Evolutionary conservation across 2,888 invertebrate species (phyloP).

Genomic region (Euphydryas editha): DNA sequence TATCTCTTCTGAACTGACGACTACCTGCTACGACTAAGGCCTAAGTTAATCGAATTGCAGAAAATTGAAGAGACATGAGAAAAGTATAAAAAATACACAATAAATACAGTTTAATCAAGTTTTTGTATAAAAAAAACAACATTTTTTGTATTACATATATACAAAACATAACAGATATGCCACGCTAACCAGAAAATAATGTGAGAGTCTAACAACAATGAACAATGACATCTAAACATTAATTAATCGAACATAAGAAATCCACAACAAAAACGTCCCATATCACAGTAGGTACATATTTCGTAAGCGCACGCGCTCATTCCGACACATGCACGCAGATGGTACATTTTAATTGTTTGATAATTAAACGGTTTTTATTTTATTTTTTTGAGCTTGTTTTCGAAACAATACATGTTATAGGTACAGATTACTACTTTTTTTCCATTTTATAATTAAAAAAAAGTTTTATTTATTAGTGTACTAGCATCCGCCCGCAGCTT

Average conservation of each 20-base stretch:
- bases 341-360: slow-evolving; percentile 7
- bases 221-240: neutral
- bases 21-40: too few species aligned
- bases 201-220: neutral
- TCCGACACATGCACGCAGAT: slow-evolving; percentile 23
- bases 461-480: too few species aligned
- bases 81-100: too few species aligned
- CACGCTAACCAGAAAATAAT: neutral
- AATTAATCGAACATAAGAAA: neutral
- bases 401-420: neutral
- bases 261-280: slow-evolving; percentile 21
- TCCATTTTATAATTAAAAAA: too few species aligned
- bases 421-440: neutral
- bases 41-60: too few species aligned
- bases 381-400: neutral
- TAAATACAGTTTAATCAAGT: too few species aligned
- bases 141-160: too few species aligned
- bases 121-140: too few species aligned
- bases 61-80: too few species aligned
- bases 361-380: slow-evolving; percentile 4
- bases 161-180: too few species aligned
- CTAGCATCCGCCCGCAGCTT: too few species aligned
- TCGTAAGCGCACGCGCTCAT: slow-evolving; percentile 24
- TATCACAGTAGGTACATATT: neutral
- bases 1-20: too few species aligned